Evolutionary conservation across 2,888 invertebrate genomes (phyloP).

Genomic region (Hololepta plana): DNA sequence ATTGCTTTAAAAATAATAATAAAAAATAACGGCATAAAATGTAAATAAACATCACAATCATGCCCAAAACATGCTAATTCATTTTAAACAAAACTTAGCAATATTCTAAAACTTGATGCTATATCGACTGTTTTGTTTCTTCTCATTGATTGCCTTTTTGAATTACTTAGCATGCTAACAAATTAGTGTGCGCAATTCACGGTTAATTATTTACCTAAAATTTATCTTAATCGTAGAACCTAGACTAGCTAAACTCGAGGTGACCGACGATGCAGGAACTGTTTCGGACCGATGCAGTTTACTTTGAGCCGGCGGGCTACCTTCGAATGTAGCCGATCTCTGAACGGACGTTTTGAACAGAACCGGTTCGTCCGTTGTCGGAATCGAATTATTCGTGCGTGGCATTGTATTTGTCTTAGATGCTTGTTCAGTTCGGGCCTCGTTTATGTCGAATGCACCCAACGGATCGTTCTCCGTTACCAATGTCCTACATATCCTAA

Average conservation of each 20-base stretch:
- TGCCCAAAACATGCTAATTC: no score
- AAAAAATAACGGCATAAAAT: no score
- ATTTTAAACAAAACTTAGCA: no score
- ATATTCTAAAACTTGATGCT: no score
- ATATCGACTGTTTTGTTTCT: no score
- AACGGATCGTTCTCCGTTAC: slow-evolving; percentile 85
- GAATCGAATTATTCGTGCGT: slow-evolving; percentile 16
- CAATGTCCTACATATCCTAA: slow-evolving; percentile 39
- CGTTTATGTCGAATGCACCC: slow-evolving; percentile 66
- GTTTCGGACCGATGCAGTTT: slow-evolving; percentile 54
- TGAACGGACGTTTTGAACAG: slow-evolving; percentile 34
- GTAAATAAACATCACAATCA: no score
- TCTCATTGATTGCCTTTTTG: no score
- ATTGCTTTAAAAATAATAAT: no score
- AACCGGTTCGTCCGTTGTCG: slow-evolving; percentile 44
- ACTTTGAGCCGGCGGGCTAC: slow-evolving; percentile 25
- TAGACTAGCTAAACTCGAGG: slow-evolving; percentile 60
- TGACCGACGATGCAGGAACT: slow-evolving; percentile 52
- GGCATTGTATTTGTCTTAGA: slow-evolving; percentile 3
- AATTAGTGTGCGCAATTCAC: no score
- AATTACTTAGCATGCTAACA: no score
- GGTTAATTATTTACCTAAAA: slow-evolving; percentile 10
- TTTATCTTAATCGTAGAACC: slow-evolving; percentile 62
- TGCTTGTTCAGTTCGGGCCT: no score
- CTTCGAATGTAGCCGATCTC: slow-evolving; percentile 37